phyloP scores from a whole-genome alignment of 2,888 invertebrate species.

The Bombylius major region DNA sequence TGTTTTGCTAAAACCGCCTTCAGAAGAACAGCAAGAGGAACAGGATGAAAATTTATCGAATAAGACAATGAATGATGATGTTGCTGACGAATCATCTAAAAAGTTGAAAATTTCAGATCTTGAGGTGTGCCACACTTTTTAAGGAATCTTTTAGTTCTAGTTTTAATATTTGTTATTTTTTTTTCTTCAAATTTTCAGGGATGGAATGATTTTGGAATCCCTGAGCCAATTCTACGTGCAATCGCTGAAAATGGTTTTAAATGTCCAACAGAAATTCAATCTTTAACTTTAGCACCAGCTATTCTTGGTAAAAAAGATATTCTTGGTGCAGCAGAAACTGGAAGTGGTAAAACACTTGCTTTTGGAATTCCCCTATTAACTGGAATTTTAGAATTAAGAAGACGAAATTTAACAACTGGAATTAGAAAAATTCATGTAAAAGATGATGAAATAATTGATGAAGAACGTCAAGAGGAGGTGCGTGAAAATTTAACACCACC shows the following conservation, averaged over 20 bases:
- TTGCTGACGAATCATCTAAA: neutral
- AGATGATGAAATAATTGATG: slow-evolving; percentile 14
- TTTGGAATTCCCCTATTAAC: slow-evolving; percentile 89
- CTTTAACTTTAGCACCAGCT: slow-evolving; percentile 65
- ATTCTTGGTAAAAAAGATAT: slow-evolving; percentile 80
- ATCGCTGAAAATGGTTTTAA: slow-evolving; percentile 63
- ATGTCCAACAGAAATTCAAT: slow-evolving; percentile 82
- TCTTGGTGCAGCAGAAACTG: slow-evolving; percentile 97
- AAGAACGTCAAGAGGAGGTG: slow-evolving; percentile 10
- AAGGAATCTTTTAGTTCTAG: neutral
- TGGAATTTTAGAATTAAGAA: slow-evolving; percentile 63
- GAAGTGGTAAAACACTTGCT: slow-evolving; percentile 96
- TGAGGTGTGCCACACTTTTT: slow-evolving; percentile 13
- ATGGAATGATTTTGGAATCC: slow-evolving; percentile 57
- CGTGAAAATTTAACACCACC: slow-evolving; percentile 37
- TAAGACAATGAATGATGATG: too few species aligned
- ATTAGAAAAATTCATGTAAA: slow-evolving; percentile 22
- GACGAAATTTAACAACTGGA: slow-evolving; percentile 31
- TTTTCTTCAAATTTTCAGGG: slow-evolving; percentile 25
- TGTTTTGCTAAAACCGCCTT: slow-evolving; percentile 24
- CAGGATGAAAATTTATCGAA: neutral
- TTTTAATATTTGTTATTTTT: too few species aligned
- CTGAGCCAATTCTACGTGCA: slow-evolving; percentile 53
- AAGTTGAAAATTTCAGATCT: slow-evolving; percentile 9
- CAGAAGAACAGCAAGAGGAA: slow-evolving; percentile 12